Base-by-base conservation (phyloP, 2,888 invertebrate genomes). In the Athripsodes cinereus region DNA sequence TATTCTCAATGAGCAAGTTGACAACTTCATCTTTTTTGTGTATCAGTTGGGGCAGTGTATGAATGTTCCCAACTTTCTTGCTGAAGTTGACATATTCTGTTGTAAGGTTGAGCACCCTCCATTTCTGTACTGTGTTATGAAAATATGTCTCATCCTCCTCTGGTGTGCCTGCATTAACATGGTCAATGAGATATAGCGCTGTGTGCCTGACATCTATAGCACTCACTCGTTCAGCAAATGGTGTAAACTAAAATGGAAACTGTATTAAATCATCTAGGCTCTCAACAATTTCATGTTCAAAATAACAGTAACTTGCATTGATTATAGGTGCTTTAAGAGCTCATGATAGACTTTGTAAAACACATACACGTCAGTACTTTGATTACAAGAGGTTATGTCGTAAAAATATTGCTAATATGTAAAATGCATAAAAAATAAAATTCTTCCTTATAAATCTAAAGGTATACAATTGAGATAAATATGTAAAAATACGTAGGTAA, bases 81-180 rank as follows among this genome's bases (percentile, higher is more conserved):
- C 86, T 83, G 67, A 96, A 91, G 54, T 81, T 79, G 50, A 84
- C 82, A 71, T 88, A 96, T 68, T 88, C 87, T 66, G 91, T 85
- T 0, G 93, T 90, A 62, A 92, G 80, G 74, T 96, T 96, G 20
- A 96, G 80, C 1, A 87, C 89, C 68, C 85, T 84, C 95, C 96
- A 97, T 79, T 96, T 96, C 63, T 86, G 84, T 20, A 96, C 71
- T 0, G 91, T 84, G 70, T 92, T 84, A 66, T 85, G 81, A 71
- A 97, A 95, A 70, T 86, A 87, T 0, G 93, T 91, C 68, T 86
- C 85, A 53, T 81, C 76, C 54, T 86, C 86, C 65, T 86, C 87
- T 6, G 85, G 84, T 10, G 82, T 79, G 64, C 84, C 81, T 56
- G 88, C 84, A 70, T 92, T 86, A 64, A 81, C 83, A 72, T 92